Evolutionary conservation across 2,888 invertebrate genomes (phyloP), one percentile per base, ranked within the genome.

Genomic region (Phyllotreta striolata): DNA sequence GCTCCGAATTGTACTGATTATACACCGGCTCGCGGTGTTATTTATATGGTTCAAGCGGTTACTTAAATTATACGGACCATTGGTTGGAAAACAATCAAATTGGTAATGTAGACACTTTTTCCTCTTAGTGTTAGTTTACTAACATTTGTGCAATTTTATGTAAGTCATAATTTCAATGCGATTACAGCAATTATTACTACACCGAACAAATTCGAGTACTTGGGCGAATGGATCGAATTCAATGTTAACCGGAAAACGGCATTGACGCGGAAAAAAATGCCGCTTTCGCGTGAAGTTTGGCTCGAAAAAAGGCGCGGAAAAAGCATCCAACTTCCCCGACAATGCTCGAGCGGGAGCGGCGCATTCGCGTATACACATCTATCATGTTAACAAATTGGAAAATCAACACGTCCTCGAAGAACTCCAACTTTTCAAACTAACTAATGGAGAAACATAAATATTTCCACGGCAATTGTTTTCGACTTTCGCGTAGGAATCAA

Each of bases 11-110:
- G 66, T 54, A 73, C 72, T 73, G 68, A 64, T 55, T 57, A 43
- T 44, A 59, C 46, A 61, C 60, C 52, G 47, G 56, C 12, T 44
- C 55, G 54, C 55, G 38, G 57, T 63, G 64, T 63, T 77, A 77
- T 77, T 77, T 77, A 77, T 77, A 77, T 71, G 55, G 67, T 52
- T 8, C 6, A 57, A 12, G 57, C 41, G 62, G 63, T 74, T 74
- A 70, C 74, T 70, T 69, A 51, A 66, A 66, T 73, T 74, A 74
- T 78, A 74, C 77, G 77, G 76, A 73, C 76, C 74, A 76, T 74
- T 77, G 77, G 73, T 69, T 72, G 67, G 51, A 57, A 49, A 60
- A 59, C 62, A 66, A 64, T 43, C 62, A 62, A 71, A 73, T 73
- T n/a, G n/a, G 68, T 71, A 70, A 73, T 63, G 41, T 71, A 71